Evolutionary conservation across 2,797 vertebrate species (phyloP), one percentile per base, ranked within the genome.

Genomic region (Smutsia temminckii): DNA sequence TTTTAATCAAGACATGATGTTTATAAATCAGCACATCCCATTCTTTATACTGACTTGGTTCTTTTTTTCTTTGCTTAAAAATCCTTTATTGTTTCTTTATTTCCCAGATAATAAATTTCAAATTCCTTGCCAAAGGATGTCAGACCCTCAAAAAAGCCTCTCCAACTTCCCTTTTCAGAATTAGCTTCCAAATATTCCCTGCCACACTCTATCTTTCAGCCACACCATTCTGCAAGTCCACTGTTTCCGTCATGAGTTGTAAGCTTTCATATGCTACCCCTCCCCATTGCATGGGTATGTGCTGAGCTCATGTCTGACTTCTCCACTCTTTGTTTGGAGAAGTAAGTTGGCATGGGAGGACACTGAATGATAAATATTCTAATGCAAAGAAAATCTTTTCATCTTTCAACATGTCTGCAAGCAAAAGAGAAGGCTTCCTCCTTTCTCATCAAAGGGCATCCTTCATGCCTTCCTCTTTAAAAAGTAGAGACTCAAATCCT

Each of bases 11-110:
- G 17, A 10, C 49, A 42, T 6, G 20, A 2, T 53, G 71, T 93
- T 72, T 69, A 59, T 20, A 87, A 20, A 78, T 77, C 71, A 68
- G 71, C 3, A 75, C 23, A 61, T 55, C 34, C 37, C 51, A 68
- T 61, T n/a, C 37, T 79, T 63, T 32, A 74, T 2, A 34, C 16
- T 72, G 57, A 90, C 32, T 72, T 77, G 53, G 63, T 94, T 68
- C 25, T 25, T 40, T 74, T 92, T 77, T 71, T 46, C 34, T 51
- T 61, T 75, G 32, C 49, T 85, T 74, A 51, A 81, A 75, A 85
- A 71, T 12, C 64, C 14, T 37, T 64, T 20, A 46, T 66, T 90
- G 7, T 12, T 13, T 75, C 25, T 66, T 88, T 80, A 49, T 61
- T 86, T 90, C 29, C 29, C 34, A 14, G 37, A 74, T 61, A 63